A percentile compares a stretch with the other conserved stretches of the same genome.
These are phyloP conservation scores for Carollia perspicillata DNA, from an alignment of 2,113 vertebrate genomes.

Conservation along the genomic window DNA sequence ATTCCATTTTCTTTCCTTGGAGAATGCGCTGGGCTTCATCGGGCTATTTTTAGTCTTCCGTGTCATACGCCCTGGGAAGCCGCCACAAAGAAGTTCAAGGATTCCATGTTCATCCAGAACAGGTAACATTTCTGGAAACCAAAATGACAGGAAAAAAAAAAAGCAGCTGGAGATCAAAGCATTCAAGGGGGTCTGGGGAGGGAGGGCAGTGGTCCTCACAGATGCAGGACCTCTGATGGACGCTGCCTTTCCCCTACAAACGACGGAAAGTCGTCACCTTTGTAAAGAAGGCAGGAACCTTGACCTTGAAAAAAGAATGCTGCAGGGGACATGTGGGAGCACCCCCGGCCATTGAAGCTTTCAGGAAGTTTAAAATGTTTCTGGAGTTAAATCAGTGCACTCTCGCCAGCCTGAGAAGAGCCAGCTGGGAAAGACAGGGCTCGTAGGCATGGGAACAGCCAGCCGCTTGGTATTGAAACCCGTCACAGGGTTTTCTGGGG, in stretches of 20 bases:
- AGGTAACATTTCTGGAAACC: slow-evolving; percentile 32
- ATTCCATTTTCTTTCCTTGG: slow-evolving; percentile 27
- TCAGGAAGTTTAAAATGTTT: slow-evolving; percentile 59
- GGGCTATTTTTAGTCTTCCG: slow-evolving; percentile 49
- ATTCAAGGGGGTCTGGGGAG: neutral
- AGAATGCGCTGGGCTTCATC: slow-evolving; percentile 35
- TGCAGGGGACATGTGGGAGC: neutral
- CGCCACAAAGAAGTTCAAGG: neutral
- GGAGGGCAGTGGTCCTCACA: too few relatives aligned
- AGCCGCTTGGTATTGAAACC: slow-evolving; percentile 18
- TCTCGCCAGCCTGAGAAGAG: slow-evolving; percentile 35
- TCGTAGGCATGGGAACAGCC: slow-evolving; percentile 61
- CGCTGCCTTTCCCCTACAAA: neutral
- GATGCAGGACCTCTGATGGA: neutral
- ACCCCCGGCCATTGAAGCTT: neutral
- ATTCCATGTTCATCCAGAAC: neutral
- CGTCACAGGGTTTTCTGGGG: neutral
- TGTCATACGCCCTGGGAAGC: neutral
- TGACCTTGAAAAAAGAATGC: neutral
- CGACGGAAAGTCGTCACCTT: neutral
- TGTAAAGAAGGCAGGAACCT: neutral
- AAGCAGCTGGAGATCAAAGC: neutral
- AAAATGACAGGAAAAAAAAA: neutral
- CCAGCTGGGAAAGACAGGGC: slow-evolving; percentile 63
- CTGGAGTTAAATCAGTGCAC: slow-evolving; percentile 49